Evolutionary conservation across 2,888 invertebrate genomes (phyloP), one percentile per base, ranked within the genome.

Genomic region (Diogma glabrata): DNA sequence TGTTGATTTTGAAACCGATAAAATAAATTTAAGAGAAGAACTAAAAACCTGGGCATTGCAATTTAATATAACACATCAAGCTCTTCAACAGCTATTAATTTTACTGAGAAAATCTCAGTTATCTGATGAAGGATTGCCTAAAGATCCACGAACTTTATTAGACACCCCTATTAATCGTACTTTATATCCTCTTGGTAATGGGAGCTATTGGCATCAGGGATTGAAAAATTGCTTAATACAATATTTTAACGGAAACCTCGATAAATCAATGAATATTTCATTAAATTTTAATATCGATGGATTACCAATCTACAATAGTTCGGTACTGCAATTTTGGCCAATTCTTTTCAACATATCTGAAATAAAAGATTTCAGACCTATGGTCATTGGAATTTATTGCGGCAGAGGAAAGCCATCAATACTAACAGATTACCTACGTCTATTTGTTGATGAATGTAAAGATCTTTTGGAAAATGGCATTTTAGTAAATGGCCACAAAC

Each of bases 21-120:
- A 36, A 36, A 36, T 36, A 36, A 36, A 36, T 36, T 36, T 36
- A n/a, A 36, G 36, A 36, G 14, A 36, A 14, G 17, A 36, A n/a
- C 14, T 14, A 14, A 36, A 17, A 10, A n/a, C 14, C 17, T 36
- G 8, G 36, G 36, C 36, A 36, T 36, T 16, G n/a, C n/a, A n/a
- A n/a, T n/a, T n/a, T n/a, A n/a, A n/a, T n/a, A n/a, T n/a, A n/a
- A n/a, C n/a, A n/a, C n/a, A n/a, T n/a, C n/a, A n/a, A n/a, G n/a
- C n/a, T n/a, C n/a, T n/a, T n/a, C n/a, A n/a, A n/a, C n/a, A 36
- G 8, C 17, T 36, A 33, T 33, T 16, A 36, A 8, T 14, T 36
- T 36, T 36, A 14, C 17, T 36, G 36, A 6, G 36, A n/a, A 36
- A 33, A 33, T 12, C 33, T 33, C 12, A 10, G 14, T 33, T 33